A percentile compares a stretch with the other conserved stretches of the same genome.
These are phyloP conservation scores for Venustaconcha ellipsiformis DNA, from an alignment of 1,140 invertebrate genomes.

Conservation along the genomic window DNA sequence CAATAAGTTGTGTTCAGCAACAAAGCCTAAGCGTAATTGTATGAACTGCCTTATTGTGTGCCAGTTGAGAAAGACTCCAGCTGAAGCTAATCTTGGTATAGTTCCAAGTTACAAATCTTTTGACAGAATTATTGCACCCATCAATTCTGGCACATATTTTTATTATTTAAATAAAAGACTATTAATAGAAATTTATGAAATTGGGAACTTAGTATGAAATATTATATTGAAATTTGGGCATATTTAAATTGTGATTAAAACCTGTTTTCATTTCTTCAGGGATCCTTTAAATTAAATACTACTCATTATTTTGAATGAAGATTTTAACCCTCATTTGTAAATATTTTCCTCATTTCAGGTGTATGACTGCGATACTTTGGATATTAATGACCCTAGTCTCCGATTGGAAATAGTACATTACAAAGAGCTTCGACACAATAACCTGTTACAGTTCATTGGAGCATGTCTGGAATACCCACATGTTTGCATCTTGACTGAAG, in stretches of 20 bases:
- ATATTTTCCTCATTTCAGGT: slow-evolving; percentile 21
- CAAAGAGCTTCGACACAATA: slow-evolving; percentile 38
- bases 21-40: too few relatives aligned
- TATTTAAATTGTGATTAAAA: background rate
- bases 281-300: background rate
- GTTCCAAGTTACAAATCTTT: too few relatives aligned
- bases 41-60: too few relatives aligned
- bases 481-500: slow-evolving; percentile 38
- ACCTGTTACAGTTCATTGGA: slow-evolving; percentile 37
- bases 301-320: background rate
- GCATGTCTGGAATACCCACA: slow-evolving; percentile 41
- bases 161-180: too few relatives aligned
- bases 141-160: too few relatives aligned
- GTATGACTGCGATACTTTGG: slow-evolving; percentile 34
- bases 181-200: background rate
- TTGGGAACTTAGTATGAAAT: background rate
- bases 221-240: background rate
- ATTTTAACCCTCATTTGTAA: background rate
- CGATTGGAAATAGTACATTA: slow-evolving; percentile 35
- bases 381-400: slow-evolving; percentile 28
- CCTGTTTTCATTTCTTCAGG: background rate
- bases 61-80: too few relatives aligned
- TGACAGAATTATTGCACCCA: too few relatives aligned
- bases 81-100: too few relatives aligned
- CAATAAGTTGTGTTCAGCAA: too few relatives aligned